Evolutionary conservation across 2,113 vertebrate species (phyloP), one percentile per base, ranked within the genome.

Genomic region (Seriola rivoliana): DNA sequence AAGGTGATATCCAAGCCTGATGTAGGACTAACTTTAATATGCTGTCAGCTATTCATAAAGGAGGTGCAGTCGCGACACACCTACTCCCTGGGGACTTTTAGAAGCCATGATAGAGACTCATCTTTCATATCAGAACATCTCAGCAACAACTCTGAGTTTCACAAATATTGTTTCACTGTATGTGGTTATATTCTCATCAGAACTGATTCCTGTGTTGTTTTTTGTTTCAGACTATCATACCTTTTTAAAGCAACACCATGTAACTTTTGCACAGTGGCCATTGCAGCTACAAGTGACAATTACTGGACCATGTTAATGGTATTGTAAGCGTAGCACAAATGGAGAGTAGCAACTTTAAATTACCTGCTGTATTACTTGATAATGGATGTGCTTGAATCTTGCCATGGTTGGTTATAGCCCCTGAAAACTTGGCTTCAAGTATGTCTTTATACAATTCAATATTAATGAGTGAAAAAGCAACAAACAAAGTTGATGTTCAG

Each of bases 1-100:
- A 88, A 90, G 48, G 71, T 57, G 66, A 94, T 74, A 80, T 57
- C 5, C 1, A 59, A 69, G 69, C 62, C 72, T 77, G 70, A 42
- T 78, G 48, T 75, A 63, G 44, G 72, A 68, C 59, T 75, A 74
- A 55, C 78, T 81, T 82, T 73, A 60, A 58, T 81, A 75, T 76
- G 36, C 14, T 17, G 21, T 81, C 65, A 55, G 65, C 91, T 80
- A 83, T 90, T 89, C 66, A 92, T 12, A 29, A 44, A 84, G 60
- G 64, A 80, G 74, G 23, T 60, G 62, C 82, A 81, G 78, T n/a
- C 25, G 21, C 58, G 88, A 82, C 89, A 95, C 93, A 88, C 93
- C 93, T 80, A 79, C n/a, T 85, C 89, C 75, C 86, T 23, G 6
- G 62, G 62, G 91, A 89, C 60, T 42, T 14, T 11, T 14, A 57